Evolutionary conservation across 2,797 vertebrate genomes (phyloP).

Genomic region (Strix occidentalis): DNA sequence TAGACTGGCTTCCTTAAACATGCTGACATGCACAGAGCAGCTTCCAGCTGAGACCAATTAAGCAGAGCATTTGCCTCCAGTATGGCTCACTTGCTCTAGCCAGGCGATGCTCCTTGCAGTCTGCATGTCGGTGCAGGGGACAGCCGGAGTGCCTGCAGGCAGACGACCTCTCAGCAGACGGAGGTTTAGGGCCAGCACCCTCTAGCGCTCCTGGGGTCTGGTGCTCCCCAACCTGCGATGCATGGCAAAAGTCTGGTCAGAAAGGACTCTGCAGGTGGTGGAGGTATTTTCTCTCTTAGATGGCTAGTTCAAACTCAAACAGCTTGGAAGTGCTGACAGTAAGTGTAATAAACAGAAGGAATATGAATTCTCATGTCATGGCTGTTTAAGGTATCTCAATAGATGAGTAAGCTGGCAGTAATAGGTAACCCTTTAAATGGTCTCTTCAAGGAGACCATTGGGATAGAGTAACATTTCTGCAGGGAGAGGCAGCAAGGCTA

Average conservation of each 20-base stretch:
- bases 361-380: background rate
- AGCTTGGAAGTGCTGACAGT: background rate
- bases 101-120: background rate
- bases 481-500: background rate
- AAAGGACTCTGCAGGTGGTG: background rate
- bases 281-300: background rate
- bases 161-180: background rate
- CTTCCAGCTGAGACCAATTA: constrained; percentile 45
- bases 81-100: background rate
- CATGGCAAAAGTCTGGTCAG: background rate
- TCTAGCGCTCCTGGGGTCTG: background rate
- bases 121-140: background rate
- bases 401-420: background rate
- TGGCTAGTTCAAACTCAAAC: background rate
- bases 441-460: background rate
- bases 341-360: background rate
- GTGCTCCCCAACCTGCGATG: fast-evolving
- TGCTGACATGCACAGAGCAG: background rate
- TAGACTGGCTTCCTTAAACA: constrained; percentile 21
- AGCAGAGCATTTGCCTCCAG: background rate
- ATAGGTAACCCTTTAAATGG: background rate
- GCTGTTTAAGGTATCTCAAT: background rate
- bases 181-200: background rate
- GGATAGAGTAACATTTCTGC: background rate
- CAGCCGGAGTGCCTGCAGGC: background rate